Evolutionary conservation across 1,140 invertebrate species (phyloP), one percentile per base, ranked within the genome.

Genomic region (Calycopis cecrops): DNA sequence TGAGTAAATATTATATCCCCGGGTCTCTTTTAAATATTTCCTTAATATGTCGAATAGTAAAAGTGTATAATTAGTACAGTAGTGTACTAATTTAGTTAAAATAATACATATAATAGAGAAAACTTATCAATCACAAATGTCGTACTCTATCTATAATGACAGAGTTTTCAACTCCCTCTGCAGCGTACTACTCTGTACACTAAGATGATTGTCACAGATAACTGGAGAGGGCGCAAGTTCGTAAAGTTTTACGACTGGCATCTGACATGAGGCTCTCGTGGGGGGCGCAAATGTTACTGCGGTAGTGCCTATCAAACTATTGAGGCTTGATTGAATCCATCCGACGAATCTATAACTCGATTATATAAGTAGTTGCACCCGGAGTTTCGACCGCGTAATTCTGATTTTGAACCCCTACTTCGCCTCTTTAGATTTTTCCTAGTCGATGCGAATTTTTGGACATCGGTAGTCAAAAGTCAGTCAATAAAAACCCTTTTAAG

Each of bases 201-300:
- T 35, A 60, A 75, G 68, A 76, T 74, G 69, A 76, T 74, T 74
- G 69, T 72, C 64, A 69, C 67, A 69, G 74, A 76, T 76, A 76
- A 59, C 57, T 59, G 48, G 51, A 60, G 63, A 72, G 71, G 67
- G 74, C 71, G 67, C 28, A 51, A 72, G 71, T 76, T 74, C 74
- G 69, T 76, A 76, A 76, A 76, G 65, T 76, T 76, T 76, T 76
- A 76, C 67, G 71, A 76, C 47, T 59, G 55, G 60, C 66, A 69
- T 72, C 69, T 69, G 71, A 74, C 69, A 69, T 69, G 66, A 44
- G 63, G 67, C 70, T 69, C 65, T 59, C 56, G 57, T 51, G 49
- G 52, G 40, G 52, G 52, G 51, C 16, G 37, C 40, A 40, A 28
- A n/a, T 33, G 48, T 35, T 52, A 54, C 47, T 68, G 64, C 47